phyloP scores from a whole-genome alignment of 2,888 invertebrate species.

The Schizaphis graminum region DNA sequence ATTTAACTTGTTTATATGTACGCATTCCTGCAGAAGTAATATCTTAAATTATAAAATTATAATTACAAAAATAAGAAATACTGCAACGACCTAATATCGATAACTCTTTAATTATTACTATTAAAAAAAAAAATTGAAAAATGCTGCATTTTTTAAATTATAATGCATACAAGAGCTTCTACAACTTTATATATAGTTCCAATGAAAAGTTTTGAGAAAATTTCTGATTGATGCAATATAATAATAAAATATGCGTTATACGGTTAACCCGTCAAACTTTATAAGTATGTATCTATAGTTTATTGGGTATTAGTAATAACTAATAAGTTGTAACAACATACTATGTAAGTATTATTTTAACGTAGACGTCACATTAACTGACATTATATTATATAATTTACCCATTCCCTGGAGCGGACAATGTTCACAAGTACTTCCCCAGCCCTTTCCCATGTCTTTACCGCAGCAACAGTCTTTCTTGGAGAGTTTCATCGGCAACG shows the following conservation, averaged over 20 bases:
- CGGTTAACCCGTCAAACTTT: not conserved
- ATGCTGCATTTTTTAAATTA: not conserved
- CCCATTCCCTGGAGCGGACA: slow-evolving; percentile 75
- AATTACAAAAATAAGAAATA: not conserved
- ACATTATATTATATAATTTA: slow-evolving; percentile 57
- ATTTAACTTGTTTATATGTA: not conserved
- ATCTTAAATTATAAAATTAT: not conserved
- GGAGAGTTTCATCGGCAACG: slow-evolving; percentile 79
- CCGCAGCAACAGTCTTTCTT: slow-evolving; percentile 90
- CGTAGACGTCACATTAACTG: not conserved
- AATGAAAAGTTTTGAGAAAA: not conserved
- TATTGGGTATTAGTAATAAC: not conserved
- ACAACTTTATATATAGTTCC: not conserved
- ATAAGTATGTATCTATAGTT: not conserved
- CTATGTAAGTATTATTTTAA: slow-evolving; percentile 27
- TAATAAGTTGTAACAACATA: slow-evolving; percentile 1
- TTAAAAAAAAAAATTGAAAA: not conserved
- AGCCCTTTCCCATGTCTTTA: slow-evolving; percentile 87
- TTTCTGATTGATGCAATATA: not conserved
- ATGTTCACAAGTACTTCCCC: slow-evolving; percentile 83
- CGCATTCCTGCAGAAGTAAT: not conserved
- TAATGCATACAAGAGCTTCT: not conserved
- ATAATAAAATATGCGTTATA: not conserved
- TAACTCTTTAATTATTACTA: not conserved
- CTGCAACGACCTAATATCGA: not conserved